A percentile compares a stretch with the other conserved stretches of the same genome.
Conservation (phyloP, 2,113 vertebrate species). For the Columba livia region DNA sequence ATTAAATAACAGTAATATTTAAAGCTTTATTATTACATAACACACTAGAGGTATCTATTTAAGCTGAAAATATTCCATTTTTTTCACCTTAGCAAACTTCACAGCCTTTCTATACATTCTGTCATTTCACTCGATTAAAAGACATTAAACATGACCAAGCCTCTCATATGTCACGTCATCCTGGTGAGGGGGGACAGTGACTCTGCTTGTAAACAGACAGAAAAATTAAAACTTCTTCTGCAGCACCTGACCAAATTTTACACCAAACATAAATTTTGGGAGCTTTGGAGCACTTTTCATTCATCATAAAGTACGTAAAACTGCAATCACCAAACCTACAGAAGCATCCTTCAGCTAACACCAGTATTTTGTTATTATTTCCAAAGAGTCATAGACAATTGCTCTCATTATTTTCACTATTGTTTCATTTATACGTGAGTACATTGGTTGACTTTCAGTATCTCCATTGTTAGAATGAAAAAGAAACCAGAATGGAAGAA, state of each 20-base stretch:
- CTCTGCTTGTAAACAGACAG: neutral
- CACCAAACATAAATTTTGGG: neutral
- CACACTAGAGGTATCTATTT: neutral
- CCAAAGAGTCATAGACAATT: neutral
- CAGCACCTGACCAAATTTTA: neutral
- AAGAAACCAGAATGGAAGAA: neutral
- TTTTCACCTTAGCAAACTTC: neutral
- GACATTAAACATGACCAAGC: neutral
- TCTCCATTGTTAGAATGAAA: neutral
- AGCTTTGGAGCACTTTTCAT: neutral
- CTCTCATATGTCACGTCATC: neutral
- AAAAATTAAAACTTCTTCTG: neutral
- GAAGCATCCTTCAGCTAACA: neutral
- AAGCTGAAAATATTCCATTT: slow-evolving; percentile 1
- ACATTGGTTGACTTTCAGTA: neutral
- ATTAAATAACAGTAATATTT: neutral
- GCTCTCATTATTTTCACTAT: neutral
- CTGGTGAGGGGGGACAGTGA: neutral
- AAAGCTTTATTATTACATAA: neutral
- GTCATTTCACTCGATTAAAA: neutral
- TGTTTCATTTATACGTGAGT: neutral
- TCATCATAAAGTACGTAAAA: neutral
- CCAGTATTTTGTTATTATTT: neutral
- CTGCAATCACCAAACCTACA: neutral
- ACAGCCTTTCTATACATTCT: neutral